phyloP scores from a whole-genome alignment of 2,797 vertebrate genomes.

The Aldrovandia affinis region DNA sequence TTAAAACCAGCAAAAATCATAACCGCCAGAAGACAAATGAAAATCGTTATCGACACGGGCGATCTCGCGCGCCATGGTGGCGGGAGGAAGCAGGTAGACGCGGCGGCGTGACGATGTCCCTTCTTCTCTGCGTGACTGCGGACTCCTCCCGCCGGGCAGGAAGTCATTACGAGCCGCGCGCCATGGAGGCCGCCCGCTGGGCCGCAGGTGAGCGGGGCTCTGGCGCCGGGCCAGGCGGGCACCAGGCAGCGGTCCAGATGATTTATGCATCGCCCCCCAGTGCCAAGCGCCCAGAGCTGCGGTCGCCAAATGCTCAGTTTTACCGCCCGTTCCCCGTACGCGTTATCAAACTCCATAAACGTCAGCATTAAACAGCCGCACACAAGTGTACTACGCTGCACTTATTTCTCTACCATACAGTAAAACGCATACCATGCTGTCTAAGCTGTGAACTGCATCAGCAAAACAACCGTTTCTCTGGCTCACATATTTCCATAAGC shows the following conservation, averaged over 20 bases:
- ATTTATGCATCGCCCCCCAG: not conserved
- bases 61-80: no score
- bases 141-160: not conserved
- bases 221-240: not conserved
- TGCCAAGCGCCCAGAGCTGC: no score
- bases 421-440: not conserved
- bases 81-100: not conserved
- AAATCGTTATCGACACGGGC: no score
- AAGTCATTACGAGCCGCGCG: not conserved
- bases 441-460: not conserved
- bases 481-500: not conserved
- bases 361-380: not conserved
- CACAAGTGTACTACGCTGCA: not conserved
- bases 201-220: not conserved
- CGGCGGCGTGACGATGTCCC: no score
- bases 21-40: no score
- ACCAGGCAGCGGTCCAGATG: not conserved
- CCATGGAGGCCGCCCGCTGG: not conserved
- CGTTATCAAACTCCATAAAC: not conserved
- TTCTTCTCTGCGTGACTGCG: no score
- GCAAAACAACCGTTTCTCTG: not conserved
- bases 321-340: not conserved
- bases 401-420: not conserved
- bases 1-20: no score
- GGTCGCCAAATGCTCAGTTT: no score